Evolutionary conservation across 2,113 vertebrate species (phyloP).

Genomic region (Psephotus haematonotus): DNA sequence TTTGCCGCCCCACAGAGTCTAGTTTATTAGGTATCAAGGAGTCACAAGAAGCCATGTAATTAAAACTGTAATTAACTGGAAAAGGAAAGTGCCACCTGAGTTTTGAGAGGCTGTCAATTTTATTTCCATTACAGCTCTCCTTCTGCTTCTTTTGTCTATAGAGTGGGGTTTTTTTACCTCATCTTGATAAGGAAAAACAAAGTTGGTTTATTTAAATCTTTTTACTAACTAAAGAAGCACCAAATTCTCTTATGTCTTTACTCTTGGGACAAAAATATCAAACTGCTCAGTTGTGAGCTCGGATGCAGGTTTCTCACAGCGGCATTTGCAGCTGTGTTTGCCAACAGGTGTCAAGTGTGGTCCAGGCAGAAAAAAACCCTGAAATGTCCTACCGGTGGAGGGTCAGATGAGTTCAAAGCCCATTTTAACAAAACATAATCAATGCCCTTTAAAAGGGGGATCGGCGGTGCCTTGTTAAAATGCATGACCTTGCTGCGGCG

Average conservation of each 20-base stretch:
- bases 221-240: not conserved
- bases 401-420: conserved; percentile 2
- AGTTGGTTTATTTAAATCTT: not conserved
- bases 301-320: not conserved
- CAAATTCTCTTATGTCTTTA: not conserved
- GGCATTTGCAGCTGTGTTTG: not conserved
- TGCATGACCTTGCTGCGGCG: not conserved
- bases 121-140: conserved; percentile 80
- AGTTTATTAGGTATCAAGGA: conserved; percentile 87
- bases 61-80: conserved; percentile 86
- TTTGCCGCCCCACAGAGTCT: conserved; percentile 82
- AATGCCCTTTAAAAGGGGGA: not conserved
- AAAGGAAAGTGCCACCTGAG: conserved; percentile 86
- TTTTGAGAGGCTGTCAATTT: conserved; percentile 87
- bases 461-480: not conserved
- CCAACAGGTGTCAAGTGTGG: conserved; percentile 38
- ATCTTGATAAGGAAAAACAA: conserved; percentile 49
- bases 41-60: conserved; percentile 85
- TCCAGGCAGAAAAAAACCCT: not conserved
- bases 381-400: not conserved
- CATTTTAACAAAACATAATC: conserved; percentile 1
- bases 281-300: not conserved
- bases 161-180: not conserved
- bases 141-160: conserved; percentile 75
- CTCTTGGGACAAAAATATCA: not conserved